Evolutionary conservation across 2,113 vertebrate genomes (phyloP).

Genomic region (Indicator indicator): DNA sequence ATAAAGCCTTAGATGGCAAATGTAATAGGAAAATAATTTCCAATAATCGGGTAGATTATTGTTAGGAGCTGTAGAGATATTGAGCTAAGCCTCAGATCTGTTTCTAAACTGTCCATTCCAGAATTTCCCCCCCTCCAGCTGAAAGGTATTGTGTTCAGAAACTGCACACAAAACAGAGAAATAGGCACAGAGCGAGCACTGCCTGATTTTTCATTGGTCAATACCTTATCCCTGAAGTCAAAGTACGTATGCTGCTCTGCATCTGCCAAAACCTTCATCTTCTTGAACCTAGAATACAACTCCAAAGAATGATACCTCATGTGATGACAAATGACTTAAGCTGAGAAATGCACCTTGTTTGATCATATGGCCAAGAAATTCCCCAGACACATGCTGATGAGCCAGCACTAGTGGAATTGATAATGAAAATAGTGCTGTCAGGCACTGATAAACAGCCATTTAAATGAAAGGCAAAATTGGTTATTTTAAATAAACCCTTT

Average conservation of each 20-base stretch:
- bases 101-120: neutral
- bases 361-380: slow-evolving; percentile 3
- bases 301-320: neutral
- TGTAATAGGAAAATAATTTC: neutral
- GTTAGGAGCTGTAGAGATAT: neutral
- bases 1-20: neutral
- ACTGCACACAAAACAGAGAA: neutral
- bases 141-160: neutral
- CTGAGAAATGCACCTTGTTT: neutral
- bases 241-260: neutral
- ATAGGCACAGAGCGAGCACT: neutral
- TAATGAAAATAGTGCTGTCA: slow-evolving; percentile 3
- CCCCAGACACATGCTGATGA: neutral
- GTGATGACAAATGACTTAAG: neutral
- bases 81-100: neutral
- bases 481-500: neutral
- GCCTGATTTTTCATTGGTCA: neutral
- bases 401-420: neutral
- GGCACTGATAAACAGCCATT: neutral
- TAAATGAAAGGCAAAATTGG: neutral
- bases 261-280: neutral
- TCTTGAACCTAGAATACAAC: neutral
- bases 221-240: neutral
- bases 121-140: neutral
- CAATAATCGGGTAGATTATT: neutral